Evolutionary conservation across 2,888 invertebrate species (phyloP).

Genomic region (Thyatira batis): DNA sequence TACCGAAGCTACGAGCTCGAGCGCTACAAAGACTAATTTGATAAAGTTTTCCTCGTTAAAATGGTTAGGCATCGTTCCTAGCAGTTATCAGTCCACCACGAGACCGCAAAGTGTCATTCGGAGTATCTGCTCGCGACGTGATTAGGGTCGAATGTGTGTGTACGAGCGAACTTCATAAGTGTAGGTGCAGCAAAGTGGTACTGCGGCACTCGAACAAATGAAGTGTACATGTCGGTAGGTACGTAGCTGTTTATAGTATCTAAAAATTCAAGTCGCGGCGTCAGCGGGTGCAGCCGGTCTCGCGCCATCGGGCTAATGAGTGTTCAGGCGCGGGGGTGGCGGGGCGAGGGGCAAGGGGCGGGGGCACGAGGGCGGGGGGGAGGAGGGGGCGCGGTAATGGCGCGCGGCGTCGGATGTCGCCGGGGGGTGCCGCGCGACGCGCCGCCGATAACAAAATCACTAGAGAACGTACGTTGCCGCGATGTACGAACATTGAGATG

Average conservation of each 20-base stretch:
- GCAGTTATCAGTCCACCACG: constrained; percentile 6
- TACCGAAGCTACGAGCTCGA: background rate
- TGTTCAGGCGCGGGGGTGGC: constrained; percentile 33
- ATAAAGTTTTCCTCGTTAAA: background rate
- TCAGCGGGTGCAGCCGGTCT: constrained; percentile 62
- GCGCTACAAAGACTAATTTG: background rate
- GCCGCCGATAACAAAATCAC: constrained; percentile 80
- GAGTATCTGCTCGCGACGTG: background rate
- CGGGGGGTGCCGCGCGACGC: constrained; percentile 67
- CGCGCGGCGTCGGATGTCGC: constrained; percentile 78
- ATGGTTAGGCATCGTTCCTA: background rate
- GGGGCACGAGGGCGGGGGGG: constrained; percentile 31
- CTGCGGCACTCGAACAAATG: background rate
- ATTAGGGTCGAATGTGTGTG: background rate
- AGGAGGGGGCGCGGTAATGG: constrained; percentile 63
- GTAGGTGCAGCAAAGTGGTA: background rate
- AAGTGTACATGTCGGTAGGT: constrained; percentile 1
- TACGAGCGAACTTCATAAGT: background rate
- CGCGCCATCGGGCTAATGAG: constrained; percentile 71
- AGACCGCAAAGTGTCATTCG: constrained; percentile 3
- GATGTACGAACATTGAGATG: constrained; percentile 28
- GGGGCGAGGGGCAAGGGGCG: constrained; percentile 28
- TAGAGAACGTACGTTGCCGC: constrained; percentile 60
- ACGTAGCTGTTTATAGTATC: constrained; percentile 29
- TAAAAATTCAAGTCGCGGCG: constrained; percentile 70